Evolutionary conservation across 2,888 invertebrate species (phyloP), one percentile per base, ranked within the genome.

Genomic region (Cheiracanthium punctorium): DNA sequence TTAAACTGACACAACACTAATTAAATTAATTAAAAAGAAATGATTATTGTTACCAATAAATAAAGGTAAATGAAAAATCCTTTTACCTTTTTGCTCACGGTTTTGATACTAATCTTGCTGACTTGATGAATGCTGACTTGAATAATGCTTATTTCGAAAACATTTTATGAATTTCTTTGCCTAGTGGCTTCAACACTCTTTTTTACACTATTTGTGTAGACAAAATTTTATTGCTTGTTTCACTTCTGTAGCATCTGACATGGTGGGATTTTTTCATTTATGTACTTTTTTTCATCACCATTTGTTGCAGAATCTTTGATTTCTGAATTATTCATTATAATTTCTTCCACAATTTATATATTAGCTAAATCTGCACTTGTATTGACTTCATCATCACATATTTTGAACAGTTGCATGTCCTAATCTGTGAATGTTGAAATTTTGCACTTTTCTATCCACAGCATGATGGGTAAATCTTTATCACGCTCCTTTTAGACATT

Each of bases 211-310:
- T 37, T 37, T 48, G n/a, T 71, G n/a, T n/a, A 30, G 30, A 32
- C 17, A 67, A 74, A 43, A 73, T 7, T 30, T 74, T 74, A 32
- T 48, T 52, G 52, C 48, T 74, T 12, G 24, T 0, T 48, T 48
- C 17, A 17, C 17, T 48, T 7, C 17, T 48, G 12, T 48, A n/a
- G 48, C 48, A 48, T 48, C 48, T n/a, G 48, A 17, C 2, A 48
- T 48, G 7, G 48, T 48, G 48, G 12, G 12, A 17, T 17, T 10
- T 48, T 2, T 12, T 10, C n/a, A n/a, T 48, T 10, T 48, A 7
- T 2, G n/a, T 10, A 17, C 14, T 48, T n/a, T 17, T 48, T 2
- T 17, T 17, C 37, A 37, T 12, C 37, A 37, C 7, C n/a, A n/a
- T n/a, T n/a, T n/a, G n/a, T 8, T 5, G 37, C 5, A 17, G 48